Base-by-base conservation (phyloP, 2,797 vertebrate species). In the Staurois parvus region DNA sequence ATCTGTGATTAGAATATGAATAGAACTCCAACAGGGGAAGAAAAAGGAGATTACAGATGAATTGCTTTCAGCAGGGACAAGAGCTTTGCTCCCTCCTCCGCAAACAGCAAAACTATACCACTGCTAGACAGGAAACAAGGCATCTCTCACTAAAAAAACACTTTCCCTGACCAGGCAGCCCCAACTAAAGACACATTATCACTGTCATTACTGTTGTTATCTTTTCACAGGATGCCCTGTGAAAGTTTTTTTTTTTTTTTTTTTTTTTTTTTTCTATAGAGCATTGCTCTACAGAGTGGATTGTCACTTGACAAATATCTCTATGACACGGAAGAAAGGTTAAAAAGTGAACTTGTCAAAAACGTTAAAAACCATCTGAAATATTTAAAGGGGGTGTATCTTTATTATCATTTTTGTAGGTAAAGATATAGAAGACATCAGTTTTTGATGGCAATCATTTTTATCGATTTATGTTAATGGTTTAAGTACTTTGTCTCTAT, bases 1-100 rank as follows among this genome's bases (percentile, higher is more conserved):
- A 96, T 96, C 96, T 98, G 98, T 99, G 98, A 99, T 99, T 99
- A 99, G 98, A 99, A 99, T 99, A 99, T 99, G 98, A 99, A 99
- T 99, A 95, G 96, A 95, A 94, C 96, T 94, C 94, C 95, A 93
- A 96, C 96, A 96, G 97, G 96, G 96, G 95, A 95, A 96, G 94
- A 94, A 95, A 96, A 96, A 95, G 92, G 96, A 97, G 97, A 97
- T 99, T 98, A 98, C 96, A 94, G 95, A 95, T 96, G 96, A 97
- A 97, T 96, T 96, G 95, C 97, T 97, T 95, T 95, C 95, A 96
- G 95, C 94, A 93, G 95, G 96, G 96, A 96, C 91, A 94, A 96
- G 95, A 94, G 95, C 95, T 95, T 95, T 93, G 95, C 93, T 94
- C 88, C 86, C 85, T 88, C 86, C 77, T 88, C 89, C 85, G 89